Conservation (phyloP, 2,888 invertebrate species). For the Prosapia bicincta region DNA sequence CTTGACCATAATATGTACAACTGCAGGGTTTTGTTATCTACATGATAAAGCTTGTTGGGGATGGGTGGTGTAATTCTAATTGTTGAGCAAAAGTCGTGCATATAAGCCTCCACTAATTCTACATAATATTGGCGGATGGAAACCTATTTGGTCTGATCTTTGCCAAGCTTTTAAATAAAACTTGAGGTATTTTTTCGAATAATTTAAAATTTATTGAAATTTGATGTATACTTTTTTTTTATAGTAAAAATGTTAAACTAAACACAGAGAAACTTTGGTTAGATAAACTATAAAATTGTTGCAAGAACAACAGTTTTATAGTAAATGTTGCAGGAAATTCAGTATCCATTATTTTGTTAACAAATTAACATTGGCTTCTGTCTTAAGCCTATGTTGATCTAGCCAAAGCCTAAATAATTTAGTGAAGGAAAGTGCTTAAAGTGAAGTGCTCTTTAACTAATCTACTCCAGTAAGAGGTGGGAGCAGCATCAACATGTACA, state of each 20-base stretch:
- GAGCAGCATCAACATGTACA: neutral
- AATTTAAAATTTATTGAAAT: too few relatives aligned
- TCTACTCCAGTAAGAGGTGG: neutral
- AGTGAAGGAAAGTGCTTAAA: neutral
- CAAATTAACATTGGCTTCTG: too few relatives aligned
- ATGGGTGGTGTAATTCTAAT: neutral
- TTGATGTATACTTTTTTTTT: too few relatives aligned
- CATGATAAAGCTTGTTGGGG: neutral
- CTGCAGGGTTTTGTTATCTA: neutral
- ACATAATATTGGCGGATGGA: neutral
- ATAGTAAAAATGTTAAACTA: too few relatives aligned
- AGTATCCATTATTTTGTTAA: too few relatives aligned
- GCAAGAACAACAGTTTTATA: too few relatives aligned
- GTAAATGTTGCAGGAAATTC: too few relatives aligned
- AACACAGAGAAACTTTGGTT: too few relatives aligned
- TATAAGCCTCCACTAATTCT: neutral
- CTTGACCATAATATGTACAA: neutral
- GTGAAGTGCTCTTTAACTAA: neutral
- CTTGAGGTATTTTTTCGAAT: neutral
- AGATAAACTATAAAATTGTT: too few relatives aligned
- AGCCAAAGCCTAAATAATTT: neutral
- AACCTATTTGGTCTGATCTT: neutral
- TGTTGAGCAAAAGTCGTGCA: slow-evolving; percentile 2
- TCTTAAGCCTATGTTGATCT: too few relatives aligned
- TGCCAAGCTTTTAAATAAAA: neutral